Evolutionary conservation across 2,113 vertebrate species (phyloP), one percentile per base, ranked within the genome.

Genomic region (Apistogramma diplotaenia): DNA sequence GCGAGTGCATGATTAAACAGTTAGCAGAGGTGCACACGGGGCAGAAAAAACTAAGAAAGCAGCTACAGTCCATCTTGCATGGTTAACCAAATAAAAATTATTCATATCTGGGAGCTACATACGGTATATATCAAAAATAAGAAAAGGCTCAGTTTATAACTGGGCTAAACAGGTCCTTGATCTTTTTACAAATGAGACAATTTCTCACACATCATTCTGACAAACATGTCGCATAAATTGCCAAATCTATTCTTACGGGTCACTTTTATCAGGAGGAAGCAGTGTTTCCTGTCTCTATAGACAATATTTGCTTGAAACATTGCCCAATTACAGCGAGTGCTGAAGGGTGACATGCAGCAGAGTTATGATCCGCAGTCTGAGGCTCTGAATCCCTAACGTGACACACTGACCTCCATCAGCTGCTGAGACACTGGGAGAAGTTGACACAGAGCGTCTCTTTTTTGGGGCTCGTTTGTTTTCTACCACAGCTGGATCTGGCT

Each of bases 261-360:
- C 82, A 40, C 57, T 61, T 53, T 57, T 75, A 79, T 85, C 62
- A 75, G 6, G 60, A 10, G 85, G 31, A 83, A 84, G 78, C 37
- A 6, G 10, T 12, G 74, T 46, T 77, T 88, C 79, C 51, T 5
- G 23, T 71, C 58, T 73, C 25, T 49, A 58, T 62, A 53, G 72
- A 76, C 77, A 83, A 13, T 6, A 10, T 29, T 23, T 2, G n/a
- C 25, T 23, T 55, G 40, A 73, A 74, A 49, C 9, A 4, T 21
- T 2, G 9, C 8, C 12, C 31, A 5, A 10, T 46, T 13, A 21
- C 74, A 71, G 57, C 40, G 82, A 54, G 43, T 18, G 19, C 73
- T 59, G 61, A 73, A 70, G 49, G 11, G 16, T 62, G 85, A 85
- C 65, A 25, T 67, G 15, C 8, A 8, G 23, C 11, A n/a, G 87